Percentiles rank a stretch among this genome's conserved stretches.
Conservation (phyloP, 2,113 vertebrate species). For the Nyctereutes procyonoides region DNA sequence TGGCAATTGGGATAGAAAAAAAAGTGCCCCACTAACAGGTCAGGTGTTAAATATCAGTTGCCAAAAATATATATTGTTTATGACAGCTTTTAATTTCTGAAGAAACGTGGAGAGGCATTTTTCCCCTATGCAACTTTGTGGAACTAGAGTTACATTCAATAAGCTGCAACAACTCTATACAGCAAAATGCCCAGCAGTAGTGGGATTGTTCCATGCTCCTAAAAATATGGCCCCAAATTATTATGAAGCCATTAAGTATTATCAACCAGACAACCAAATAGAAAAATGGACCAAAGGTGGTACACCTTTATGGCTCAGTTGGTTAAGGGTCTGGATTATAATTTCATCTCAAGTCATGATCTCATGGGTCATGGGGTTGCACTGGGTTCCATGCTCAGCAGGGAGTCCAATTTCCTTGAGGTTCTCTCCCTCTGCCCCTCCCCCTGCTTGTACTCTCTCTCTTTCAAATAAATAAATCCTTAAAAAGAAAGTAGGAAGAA, state of each 20-base stretch:
- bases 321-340: not conserved
- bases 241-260: not conserved
- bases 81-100: slow-evolving; percentile 45
- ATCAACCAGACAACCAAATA: not conserved
- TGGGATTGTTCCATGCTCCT: not conserved
- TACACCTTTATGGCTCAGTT: not conserved
- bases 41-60: slow-evolving; percentile 68
- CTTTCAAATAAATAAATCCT: not conserved
- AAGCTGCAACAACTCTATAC: not conserved
- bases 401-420: not conserved
- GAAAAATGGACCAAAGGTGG: not conserved
- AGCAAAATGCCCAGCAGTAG: not conserved
- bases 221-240: not conserved
- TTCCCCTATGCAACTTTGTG: not conserved
- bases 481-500: not conserved
- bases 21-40: slow-evolving; percentile 45
- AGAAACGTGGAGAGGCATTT: not conserved
- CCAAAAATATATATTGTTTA: slow-evolving; percentile 69
- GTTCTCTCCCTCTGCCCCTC: not conserved
- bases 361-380: not conserved
- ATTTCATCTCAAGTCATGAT: not conserved
- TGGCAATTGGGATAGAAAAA: slow-evolving; percentile 57
- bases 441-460: not conserved
- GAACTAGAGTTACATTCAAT: not conserved
- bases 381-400: not conserved